Conservation (phyloP, 2,797 vertebrate genomes). For the Holocentrus rufus region DNA sequence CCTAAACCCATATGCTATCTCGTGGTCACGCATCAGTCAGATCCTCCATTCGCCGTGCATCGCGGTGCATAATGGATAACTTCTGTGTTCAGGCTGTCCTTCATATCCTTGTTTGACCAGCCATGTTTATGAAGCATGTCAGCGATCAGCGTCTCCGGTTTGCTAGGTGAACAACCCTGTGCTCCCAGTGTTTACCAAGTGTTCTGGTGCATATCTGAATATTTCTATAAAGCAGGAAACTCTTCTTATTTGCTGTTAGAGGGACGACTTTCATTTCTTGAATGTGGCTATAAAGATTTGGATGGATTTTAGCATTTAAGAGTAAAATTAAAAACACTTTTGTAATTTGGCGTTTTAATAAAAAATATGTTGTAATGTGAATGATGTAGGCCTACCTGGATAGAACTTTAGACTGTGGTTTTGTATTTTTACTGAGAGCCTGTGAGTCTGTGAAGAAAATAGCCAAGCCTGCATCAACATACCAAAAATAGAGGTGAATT, state of each 20-base stretch:
- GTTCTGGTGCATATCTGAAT: conserved; percentile 18
- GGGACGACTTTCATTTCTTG: background rate
- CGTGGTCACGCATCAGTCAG: conserved; percentile 9
- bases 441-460: background rate
- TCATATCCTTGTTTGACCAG: conserved; percentile 51
- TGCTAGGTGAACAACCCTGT: conserved; percentile 20
- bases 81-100: conserved; percentile 26
- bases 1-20: conserved; percentile 42
- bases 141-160: conserved; percentile 34
- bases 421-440: too few relatives aligned
- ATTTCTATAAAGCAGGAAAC: conserved; percentile 2
- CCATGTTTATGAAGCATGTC: conserved; percentile 56
- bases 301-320: background rate
- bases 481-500: background rate
- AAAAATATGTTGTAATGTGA: too few relatives aligned
- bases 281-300: too few relatives aligned
- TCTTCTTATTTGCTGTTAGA: background rate
- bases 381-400: too few relatives aligned
- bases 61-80: conserved; percentile 42
- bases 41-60: conserved; percentile 30
- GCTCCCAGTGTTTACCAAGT: conserved; percentile 38
- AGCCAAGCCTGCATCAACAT: background rate
- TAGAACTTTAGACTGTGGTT: too few relatives aligned
- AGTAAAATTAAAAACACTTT: background rate
- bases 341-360: too few relatives aligned